Percentiles rank a stretch among this genome's conserved stretches.
Conservation (phyloP, 2,113 vertebrate genomes). For the Callipepla californica region DNA sequence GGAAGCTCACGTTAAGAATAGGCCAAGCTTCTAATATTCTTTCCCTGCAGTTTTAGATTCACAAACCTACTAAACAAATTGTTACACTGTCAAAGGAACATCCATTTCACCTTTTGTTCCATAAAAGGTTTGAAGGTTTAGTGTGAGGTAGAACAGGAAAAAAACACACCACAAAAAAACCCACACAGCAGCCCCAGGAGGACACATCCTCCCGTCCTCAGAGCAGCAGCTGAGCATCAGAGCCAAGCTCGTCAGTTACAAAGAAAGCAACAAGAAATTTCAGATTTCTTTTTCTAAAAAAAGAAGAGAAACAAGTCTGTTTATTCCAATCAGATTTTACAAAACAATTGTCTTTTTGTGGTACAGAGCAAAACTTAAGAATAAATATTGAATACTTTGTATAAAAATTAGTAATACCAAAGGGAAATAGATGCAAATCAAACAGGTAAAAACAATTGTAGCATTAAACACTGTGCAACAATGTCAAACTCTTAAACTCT, state of each 20-base stretch:
- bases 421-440: conserved; percentile 75
- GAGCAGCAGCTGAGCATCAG: background rate
- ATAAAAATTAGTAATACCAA: conserved; percentile 79
- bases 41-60: background rate
- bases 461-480: conserved; percentile 72
- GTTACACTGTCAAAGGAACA: background rate
- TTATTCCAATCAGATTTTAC: conserved; percentile 81
- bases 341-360: conserved; percentile 69
- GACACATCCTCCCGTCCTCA: background rate
- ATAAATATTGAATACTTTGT: conserved; percentile 79
- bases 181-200: too few species aligned
- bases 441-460: conserved; percentile 73
- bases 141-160: background rate
- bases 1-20: background rate
- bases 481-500: conserved; percentile 55
- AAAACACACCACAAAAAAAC: background rate
- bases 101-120: background rate
- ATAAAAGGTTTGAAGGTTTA: background rate
- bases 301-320: conserved; percentile 67
- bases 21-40: background rate
- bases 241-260: background rate
- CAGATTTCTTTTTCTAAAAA: conserved; percentile 10
- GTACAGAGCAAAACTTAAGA: conserved; percentile 74
- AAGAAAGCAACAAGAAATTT: conserved; percentile 17
- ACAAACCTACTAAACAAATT: background rate